Conservation (phyloP, 2,113 vertebrate genomes). For the Casuarius casuarius region DNA sequence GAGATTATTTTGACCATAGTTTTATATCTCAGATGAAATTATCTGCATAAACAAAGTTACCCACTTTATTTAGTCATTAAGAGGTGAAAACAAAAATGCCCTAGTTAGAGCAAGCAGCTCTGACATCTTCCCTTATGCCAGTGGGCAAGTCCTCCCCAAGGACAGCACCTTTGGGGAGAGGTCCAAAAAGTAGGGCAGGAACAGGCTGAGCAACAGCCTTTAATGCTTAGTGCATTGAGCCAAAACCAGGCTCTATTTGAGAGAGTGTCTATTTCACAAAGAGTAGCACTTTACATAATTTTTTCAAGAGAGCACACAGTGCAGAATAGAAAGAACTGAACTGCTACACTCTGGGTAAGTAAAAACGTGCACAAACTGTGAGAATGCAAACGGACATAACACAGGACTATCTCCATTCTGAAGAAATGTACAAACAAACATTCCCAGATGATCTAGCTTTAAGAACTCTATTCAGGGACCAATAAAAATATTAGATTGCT, state of each 20-base stretch:
- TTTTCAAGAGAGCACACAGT: neutral
- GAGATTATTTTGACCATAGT: neutral
- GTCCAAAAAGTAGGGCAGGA: neutral
- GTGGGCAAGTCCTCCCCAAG: neutral
- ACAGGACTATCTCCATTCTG: neutral
- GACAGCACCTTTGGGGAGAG: neutral
- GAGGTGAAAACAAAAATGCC: neutral
- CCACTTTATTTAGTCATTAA: neutral
- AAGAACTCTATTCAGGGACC: neutral
- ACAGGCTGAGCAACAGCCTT: neutral
- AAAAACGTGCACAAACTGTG: neutral
- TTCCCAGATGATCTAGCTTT: neutral
- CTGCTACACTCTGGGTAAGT: neutral
- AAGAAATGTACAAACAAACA: conserved; percentile 24
- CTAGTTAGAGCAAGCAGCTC: neutral
- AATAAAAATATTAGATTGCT: conserved; percentile 41
- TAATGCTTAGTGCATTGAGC: neutral
- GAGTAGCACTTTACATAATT: neutral
- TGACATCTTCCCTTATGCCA: neutral
- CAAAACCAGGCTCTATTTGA: neutral
- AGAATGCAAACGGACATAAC: neutral
- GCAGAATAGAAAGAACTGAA: neutral
- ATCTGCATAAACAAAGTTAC: neutral
- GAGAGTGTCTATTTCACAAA: neutral
- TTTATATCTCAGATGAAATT: neutral